Evolutionary conservation across 2,797 vertebrate species (phyloP), one percentile per base, ranked within the genome.

Genomic region (Smutsia gigantea): DNA sequence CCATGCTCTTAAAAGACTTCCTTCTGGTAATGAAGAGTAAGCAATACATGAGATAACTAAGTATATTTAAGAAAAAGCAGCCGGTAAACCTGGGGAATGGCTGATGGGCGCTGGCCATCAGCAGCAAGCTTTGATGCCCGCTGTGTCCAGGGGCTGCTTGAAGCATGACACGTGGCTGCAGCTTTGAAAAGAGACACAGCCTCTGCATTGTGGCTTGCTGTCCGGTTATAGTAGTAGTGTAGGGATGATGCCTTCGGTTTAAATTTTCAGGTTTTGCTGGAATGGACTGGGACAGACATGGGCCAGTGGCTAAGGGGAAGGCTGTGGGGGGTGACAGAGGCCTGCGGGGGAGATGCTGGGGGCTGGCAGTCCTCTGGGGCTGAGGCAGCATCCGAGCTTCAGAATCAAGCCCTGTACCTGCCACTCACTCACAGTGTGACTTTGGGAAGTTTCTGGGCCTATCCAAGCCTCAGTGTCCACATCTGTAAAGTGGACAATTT

Each of bases 321-420:
- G 51, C 2, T 3, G 1, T 10, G 12, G 27, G 7, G 15, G n/a
- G 3, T 55, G 10, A 4, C 0, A 46, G 2, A 21, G 59, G 37
- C 42, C 0, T 1, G 4, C 0, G 4, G 15, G 12, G 34, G 53
- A 12, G 34, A 18, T 13, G 5, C 2, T 4, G 46, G 39, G 23
- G n/a, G n/a, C 21, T 46, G 46, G 46, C 46, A 46, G 46, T 46
- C 46, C 46, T 46, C 46, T 46, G 46, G 46, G 46, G 46, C 46
- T 46, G 46, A 8, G n/a, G 31, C 25, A 10, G 59, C 13, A 5
- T 21, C 9, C 4, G 14, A 49, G 11, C 87, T 49, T 29, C 25
- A 37, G 2, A 10, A 0, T 49, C 14, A 10, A 42, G 49, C 53
- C 51, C 34, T 11, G 1, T 25, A 69, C 46, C 79, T 64, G 61